Evolutionary conservation across 2,113 vertebrate species (phyloP), one percentile per base, ranked within the genome.

Genomic region (Cynopterus brachyotis): DNA sequence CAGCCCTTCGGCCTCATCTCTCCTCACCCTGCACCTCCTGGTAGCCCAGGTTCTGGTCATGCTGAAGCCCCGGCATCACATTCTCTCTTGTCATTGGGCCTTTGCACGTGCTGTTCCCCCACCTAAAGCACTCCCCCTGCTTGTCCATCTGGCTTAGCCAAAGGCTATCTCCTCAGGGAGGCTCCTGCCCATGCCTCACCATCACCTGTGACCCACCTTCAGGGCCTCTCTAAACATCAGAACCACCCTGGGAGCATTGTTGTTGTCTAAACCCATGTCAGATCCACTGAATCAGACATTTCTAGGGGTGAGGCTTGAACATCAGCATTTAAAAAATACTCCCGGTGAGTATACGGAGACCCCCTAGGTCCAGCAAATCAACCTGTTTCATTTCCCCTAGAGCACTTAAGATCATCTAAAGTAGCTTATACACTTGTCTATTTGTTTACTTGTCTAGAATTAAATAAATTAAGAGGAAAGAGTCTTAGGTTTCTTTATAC

Each of bases 11-110:
- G 16, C 62, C 32, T 53, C 35, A 0, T 26, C 37, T 13, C 55
- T 67, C 45, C 59, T 32, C 4, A 5, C 5, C 1, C 12, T 0
- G 0, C 15, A 15, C 50, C 5, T 37, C 81, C 57, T 9, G 17
- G 67, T 6, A 70, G 59, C 47, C 35, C 5, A 19, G 24, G 35
- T 37, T 88, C 88, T 16, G 60, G 37, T 24, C 26, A 9, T 35
- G 40, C 62, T 1, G 15, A 64, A 55, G 1, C 47, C 26, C 17
- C 19, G 0, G 57, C 9, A 28, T 47, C 10, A 0, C 0, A 3
- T 3, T n/a, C 30, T 50, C 53, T 42, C 37, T 16, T 12, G 24
- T 37, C 95, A 32, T 89, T 0, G 37, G 82, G 47, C 62, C 82
- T 95, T 89, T 47, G 87, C 80, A 75, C 7, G 0, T 28, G 17